Evolutionary conservation across 2,113 vertebrate genomes (phyloP), one percentile per base, ranked within the genome.

Genomic region (Oceanodroma tethys): DNA sequence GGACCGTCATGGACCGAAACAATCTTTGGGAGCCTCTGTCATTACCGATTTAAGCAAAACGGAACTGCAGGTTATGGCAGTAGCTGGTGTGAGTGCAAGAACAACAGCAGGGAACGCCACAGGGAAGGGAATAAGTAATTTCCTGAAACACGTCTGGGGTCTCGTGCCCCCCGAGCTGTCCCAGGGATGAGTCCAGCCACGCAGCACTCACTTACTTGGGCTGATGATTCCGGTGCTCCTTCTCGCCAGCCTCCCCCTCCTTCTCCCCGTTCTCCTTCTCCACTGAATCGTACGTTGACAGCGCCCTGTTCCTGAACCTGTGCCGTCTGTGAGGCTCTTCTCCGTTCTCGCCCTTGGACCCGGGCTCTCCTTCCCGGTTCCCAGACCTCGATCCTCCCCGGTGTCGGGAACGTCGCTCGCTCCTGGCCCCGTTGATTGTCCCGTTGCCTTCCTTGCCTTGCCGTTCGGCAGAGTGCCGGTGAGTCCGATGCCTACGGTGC

Each of bases 401-500:
- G 96, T 98, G 99, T 15, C 98, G 98, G 6, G 98, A 94, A 6
- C 98, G 98, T 13, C 98, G 97, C 95, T 99, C 99, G 0, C 95
- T 93, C 78, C 97, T 98, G 63, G 66, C 75, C 0, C 97, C 98
- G 0, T 97, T 98, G 68, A 96, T 84, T 0, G 98, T 82, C 22
- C 99, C 98, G 0, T 99, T 99, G 59, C 98, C 99, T 13, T 99
- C 99, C 78, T 97, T 97, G 91, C 94, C 94, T 34, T 98, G 98
- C 9, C 98, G 94, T 6, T 99, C 99, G 0, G 98, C 96, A 4
- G 97, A 97, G 85, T 99, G 99, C 67, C 99, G 99, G 47, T 98
- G 99, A 3, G 92, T 45, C 3, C 98, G 98, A 67, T 98, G 98
- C 62, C 98, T 94, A 13, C 98, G 92, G 60, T 99, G 98, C 75